Conservation (phyloP, 2,888 invertebrate genomes). For the Netelia fuscicornis region DNA sequence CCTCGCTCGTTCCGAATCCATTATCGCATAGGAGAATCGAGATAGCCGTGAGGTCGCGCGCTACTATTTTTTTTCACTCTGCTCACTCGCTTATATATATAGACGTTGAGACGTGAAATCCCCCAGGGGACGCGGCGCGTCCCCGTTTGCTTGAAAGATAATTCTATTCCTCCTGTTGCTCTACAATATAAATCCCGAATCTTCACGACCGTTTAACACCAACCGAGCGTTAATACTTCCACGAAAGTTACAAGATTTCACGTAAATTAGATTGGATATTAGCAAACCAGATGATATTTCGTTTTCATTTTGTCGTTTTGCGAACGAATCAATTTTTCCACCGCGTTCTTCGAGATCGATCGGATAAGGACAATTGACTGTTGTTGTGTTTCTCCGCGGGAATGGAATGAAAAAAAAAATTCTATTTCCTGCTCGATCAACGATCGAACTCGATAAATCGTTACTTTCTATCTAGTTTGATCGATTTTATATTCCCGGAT, state of each 20-base stretch:
- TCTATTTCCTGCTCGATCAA: neutral
- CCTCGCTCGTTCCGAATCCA: conserved; percentile 72
- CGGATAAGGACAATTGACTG: too few species aligned
- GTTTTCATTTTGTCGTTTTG: neutral
- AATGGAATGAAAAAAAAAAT: neutral
- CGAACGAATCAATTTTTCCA: neutral
- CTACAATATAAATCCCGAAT: conserved; percentile 38
- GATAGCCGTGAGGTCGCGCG: conserved; percentile 28
- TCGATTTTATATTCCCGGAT: conserved; percentile 16
- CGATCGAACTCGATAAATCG: neutral
- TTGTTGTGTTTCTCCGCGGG: too few species aligned
- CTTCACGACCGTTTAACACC: neutral
- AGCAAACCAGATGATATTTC: neutral
- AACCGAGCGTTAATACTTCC: neutral
- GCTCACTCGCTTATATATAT: neutral
- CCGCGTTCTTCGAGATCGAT: too few species aligned
- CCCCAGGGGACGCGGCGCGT: conserved; percentile 50
- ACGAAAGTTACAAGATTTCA: too few species aligned
- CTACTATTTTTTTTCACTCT: conserved; percentile 6
- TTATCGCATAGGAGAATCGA: conserved; percentile 66
- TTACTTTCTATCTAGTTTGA: neutral
- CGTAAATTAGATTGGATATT: neutral
- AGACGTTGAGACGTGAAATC: conserved; percentile 30
- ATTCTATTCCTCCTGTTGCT: conserved; percentile 17
- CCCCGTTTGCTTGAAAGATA: conserved; percentile 61